A percentile compares a stretch with the other conserved stretches of the same genome.
Conservation (phyloP, 2,888 invertebrate genomes). For the Apocheima hispidaria region DNA sequence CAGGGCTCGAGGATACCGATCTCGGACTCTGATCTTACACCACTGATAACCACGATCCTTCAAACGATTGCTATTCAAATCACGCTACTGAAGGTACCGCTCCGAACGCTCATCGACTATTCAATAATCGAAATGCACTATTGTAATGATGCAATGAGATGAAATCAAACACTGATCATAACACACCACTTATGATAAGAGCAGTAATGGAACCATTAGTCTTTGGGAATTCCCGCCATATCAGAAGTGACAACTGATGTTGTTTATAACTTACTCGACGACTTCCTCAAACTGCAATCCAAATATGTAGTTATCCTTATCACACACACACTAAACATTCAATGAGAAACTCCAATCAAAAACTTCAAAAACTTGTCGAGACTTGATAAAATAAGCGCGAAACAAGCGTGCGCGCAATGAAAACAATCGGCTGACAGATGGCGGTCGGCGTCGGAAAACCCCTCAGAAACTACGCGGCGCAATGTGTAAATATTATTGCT, state of each 20-base stretch:
- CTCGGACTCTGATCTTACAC: slow-evolving; percentile 17
- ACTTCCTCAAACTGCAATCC: slow-evolving; percentile 78
- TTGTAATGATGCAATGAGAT: slow-evolving; percentile 36
- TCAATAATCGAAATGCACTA: slow-evolving; percentile 18
- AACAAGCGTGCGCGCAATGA: slow-evolving; percentile 78
- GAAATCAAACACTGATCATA: slow-evolving; percentile 27
- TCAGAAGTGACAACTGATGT: slow-evolving; percentile 6
- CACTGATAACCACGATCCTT: slow-evolving; percentile 3
- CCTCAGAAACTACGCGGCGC: slow-evolving; percentile 79
- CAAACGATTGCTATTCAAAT: slow-evolving; percentile 6
- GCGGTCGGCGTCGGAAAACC: slow-evolving; percentile 80
- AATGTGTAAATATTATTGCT: slow-evolving; percentile 82
- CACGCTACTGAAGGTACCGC: background rate
- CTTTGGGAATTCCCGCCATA: slow-evolving; percentile 15
- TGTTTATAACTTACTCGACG: slow-evolving; percentile 59
- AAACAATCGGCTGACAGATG: slow-evolving; percentile 80
- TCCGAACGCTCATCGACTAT: slow-evolving; percentile 1
- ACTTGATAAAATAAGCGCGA: slow-evolving; percentile 74
- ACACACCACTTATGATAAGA: slow-evolving; percentile 6
- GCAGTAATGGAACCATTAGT: background rate
- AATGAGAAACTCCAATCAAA: slow-evolving; percentile 58
- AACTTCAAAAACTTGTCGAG: slow-evolving; percentile 74
- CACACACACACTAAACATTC: slow-evolving; percentile 63
- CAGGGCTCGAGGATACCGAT: slow-evolving; percentile 34
- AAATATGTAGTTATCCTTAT: slow-evolving; percentile 49